A percentile compares a stretch with the other conserved stretches of the same genome.
phyloP scores from a whole-genome alignment of 2,888 invertebrate species.

The Colostygia pectinataria region DNA sequence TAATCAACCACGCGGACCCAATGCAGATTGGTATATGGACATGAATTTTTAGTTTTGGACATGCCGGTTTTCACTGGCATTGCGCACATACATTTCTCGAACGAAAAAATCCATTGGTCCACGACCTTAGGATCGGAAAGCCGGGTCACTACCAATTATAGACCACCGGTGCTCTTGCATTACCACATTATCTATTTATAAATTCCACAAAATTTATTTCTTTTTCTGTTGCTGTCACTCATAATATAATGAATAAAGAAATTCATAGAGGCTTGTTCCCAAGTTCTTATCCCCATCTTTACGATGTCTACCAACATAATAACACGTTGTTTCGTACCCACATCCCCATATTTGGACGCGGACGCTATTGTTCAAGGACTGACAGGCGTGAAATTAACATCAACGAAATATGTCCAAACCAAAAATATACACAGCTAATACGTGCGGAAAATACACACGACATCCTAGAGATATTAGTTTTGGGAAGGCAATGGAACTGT shows the following conservation, averaged over 20 bases:
- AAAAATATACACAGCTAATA: slow-evolving; percentile 44
- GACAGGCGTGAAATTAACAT: slow-evolving; percentile 64
- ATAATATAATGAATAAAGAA: slow-evolving; percentile 5
- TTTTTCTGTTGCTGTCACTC: not conserved
- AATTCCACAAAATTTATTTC: too few species aligned
- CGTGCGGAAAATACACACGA: slow-evolving; percentile 36
- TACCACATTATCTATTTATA: too few species aligned
- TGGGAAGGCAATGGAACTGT: slow-evolving; percentile 13
- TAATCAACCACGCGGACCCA: too few species aligned
- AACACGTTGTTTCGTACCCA: slow-evolving; percentile 10
- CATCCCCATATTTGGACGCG: slow-evolving; percentile 19
- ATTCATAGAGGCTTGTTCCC: not conserved
- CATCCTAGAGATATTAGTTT: slow-evolving; percentile 26
- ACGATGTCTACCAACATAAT: slow-evolving; percentile 2
- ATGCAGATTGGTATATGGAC: too few species aligned
- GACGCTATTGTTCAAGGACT: slow-evolving; percentile 35
- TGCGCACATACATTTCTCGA: too few species aligned
- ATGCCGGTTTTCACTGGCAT: too few species aligned
- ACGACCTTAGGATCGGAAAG: too few species aligned
- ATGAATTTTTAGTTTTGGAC: too few species aligned
- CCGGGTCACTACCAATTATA: too few species aligned
- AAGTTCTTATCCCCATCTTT: slow-evolving; percentile 5
- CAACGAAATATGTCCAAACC: slow-evolving; percentile 47
- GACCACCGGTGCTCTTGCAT: too few species aligned
- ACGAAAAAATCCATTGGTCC: too few species aligned